Base-by-base conservation (phyloP, 1,140 invertebrate species). In the Heliconius nattereri region DNA sequence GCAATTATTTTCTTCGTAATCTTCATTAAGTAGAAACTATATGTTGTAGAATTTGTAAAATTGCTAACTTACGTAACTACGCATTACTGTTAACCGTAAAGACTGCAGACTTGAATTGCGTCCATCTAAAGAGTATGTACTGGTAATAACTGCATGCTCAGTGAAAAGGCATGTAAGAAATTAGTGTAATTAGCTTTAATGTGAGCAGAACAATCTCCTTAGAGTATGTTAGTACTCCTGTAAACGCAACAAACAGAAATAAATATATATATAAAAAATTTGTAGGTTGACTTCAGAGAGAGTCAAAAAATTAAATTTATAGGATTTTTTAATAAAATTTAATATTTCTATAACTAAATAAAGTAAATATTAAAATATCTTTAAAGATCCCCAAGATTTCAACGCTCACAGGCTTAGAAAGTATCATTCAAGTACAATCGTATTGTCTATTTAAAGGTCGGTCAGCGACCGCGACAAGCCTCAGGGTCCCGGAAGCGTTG, bases 401-500 rank as follows among this genome's bases (percentile, higher is more conserved):
- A 23, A 57, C n/a, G 20, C 9, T 66, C 5, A 60, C 7, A 73
- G 40, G 29, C 66, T 78, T 79, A 66, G 71, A 79, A 76, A 78
- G 77, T 77, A 81, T 81, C 76, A 29, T 70, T 78, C 76, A 81
- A 81, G 26, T 19, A 71, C 71, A 80, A 73, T 82, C 71, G 77
- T 78, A 82, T 85, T 80, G 83, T 82, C 82, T 75, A 82, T 85
- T 83, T 66, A 85, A 83, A 85, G 85, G 82, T 83, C 85, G 85
- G 85, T 85, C 85, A 81, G 80, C 82, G 85, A 85, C 83, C 86
- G 83, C 82, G 76, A 32, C 76, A 78, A 70, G 80, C 79, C 76
- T 81, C 73, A 76, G 78, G 78, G 80, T 81, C 86, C 86, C 87
- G 87, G 87, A 88, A 88, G 83, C 81, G 82, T 87, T 86, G 87